phyloP scores from a whole-genome alignment of 2,888 invertebrate genomes.

The Diloba caeruleocephala region DNA sequence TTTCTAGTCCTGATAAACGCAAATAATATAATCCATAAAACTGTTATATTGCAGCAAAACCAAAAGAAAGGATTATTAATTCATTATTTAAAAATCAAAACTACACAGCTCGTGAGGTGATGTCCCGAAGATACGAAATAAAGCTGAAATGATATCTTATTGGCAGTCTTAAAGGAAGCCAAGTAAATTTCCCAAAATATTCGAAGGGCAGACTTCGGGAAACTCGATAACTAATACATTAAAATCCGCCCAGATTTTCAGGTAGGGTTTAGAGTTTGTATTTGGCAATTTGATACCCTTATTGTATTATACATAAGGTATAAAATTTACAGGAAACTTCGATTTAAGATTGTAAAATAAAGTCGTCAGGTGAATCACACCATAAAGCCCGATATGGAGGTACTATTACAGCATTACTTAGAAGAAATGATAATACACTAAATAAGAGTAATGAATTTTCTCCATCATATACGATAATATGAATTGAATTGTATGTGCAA shows the following conservation, averaged over 20 bases:
- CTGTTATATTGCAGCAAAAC: slow-evolving; percentile 2
- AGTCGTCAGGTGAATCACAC: slow-evolving; percentile 27
- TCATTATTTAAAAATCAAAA: slow-evolving; percentile 32
- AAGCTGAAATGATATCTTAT: slow-evolving; percentile 24
- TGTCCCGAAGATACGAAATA: slow-evolving; percentile 21
- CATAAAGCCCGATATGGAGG: slow-evolving; percentile 9
- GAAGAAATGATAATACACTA: too few species aligned
- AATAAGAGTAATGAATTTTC: too few species aligned
- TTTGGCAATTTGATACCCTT: slow-evolving; percentile 31
- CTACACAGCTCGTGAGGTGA: slow-evolving; percentile 5
- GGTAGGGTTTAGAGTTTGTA: slow-evolving; percentile 24
- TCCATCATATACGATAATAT: too few species aligned
- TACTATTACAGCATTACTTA: background rate
- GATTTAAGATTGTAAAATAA: slow-evolving; percentile 20
- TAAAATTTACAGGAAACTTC: slow-evolving; percentile 19
- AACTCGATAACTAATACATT: slow-evolving; percentile 53
- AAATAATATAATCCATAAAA: slow-evolving; percentile 26
- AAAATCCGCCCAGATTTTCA: slow-evolving; percentile 34
- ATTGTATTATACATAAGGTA: slow-evolving; percentile 39
- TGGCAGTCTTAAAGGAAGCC: slow-evolving; percentile 20
- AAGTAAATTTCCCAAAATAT: slow-evolving; percentile 31
- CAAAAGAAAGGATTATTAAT: slow-evolving; percentile 27
- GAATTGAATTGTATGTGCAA: too few species aligned
- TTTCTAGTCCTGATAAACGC: slow-evolving; percentile 9
- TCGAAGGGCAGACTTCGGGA: slow-evolving; percentile 31